Percentiles rank a stretch among this genome's conserved stretches.
phyloP scores from a whole-genome alignment of 2,797 vertebrate species.

The Gastrophryne carolinensis region DNA sequence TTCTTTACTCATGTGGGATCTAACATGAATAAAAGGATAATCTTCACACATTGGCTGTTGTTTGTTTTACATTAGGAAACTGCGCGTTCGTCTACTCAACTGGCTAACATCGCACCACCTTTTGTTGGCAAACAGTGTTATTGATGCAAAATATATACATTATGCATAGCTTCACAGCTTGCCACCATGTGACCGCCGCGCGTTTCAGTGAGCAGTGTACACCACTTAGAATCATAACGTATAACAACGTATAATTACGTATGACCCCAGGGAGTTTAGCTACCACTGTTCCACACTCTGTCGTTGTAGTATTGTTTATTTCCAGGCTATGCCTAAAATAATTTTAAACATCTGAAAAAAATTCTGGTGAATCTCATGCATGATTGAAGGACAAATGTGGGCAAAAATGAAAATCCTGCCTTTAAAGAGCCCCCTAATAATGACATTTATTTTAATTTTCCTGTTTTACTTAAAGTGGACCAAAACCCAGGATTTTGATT shows the following conservation, averaged over 20 bases:
- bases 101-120: neutral
- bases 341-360: too few relatives aligned
- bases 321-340: too few relatives aligned
- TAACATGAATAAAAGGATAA: neutral
- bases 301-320: too few relatives aligned
- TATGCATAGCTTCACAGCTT: constrained; percentile 3
- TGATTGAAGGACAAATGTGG: too few relatives aligned
- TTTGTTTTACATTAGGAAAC: constrained; percentile 6
- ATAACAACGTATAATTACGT: neutral
- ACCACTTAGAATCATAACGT: neutral
- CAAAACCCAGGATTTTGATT: too few relatives aligned
- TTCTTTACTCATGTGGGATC: too few relatives aligned
- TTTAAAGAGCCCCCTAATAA: too few relatives aligned
- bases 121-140: constrained; percentile 1
- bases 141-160: constrained; percentile 5
- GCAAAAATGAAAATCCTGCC: too few relatives aligned
- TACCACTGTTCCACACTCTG: neutral
- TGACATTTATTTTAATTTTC: too few relatives aligned
- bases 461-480: too few relatives aligned
- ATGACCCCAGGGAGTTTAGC: neutral
- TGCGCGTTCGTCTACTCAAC: neutral
- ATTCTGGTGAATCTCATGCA: too few relatives aligned
- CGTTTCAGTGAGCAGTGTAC: neutral
- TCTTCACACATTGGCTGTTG: neutral
- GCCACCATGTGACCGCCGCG: neutral